Evolutionary conservation across 2,888 invertebrate species (phyloP), one percentile per base, ranked within the genome.

Genomic region (Drosophila prolongata): DNA sequence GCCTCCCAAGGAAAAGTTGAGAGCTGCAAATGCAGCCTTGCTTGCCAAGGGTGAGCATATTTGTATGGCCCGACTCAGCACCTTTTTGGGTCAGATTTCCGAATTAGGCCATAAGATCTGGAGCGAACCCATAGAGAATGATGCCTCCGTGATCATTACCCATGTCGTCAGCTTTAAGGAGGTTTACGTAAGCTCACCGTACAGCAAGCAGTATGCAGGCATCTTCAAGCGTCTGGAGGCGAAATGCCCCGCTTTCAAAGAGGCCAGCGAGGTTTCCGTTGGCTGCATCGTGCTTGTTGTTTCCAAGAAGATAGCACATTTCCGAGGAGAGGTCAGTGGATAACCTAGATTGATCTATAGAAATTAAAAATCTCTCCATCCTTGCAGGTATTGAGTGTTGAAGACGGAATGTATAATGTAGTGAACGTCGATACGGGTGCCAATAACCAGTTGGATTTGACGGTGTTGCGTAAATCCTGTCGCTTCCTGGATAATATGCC

Each of bases 351-450:
- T 0, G 1, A 4, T 8, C 1, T 30, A 46, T 35, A 13, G 6
- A 1, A 11, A 42, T 37, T 19, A 0, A 38, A 3, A 6, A 30
- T n/a, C n/a, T 10, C 2, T 11, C 8, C 1, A 3, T 9, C 2
- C 4, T 19, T 11, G 2, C 34, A 81, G 81, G 27, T 82, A 4
- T 49, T 46, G 14, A 35, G 30, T 1, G 0, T 3, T 2, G 30
- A 53, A 0, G 37, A 44, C 1, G 54, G 30, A 11, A 5, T 6
- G 1, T 80, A 54, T n/a, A 6, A 2, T 9, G 84, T 88, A 1
- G n/a, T 35, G 1, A 79, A 85, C 47, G 58, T 88, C 11, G 84
- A 88, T 27, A 72, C 61, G 1, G 80, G 77, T 1, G 42, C 54
- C 2, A 24, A 13, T 1, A 54, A 75, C 34, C 11, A 11, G 0